phyloP scores from a whole-genome alignment of 2,888 invertebrate species.

The Sinodicranocentrus sp. region DNA sequence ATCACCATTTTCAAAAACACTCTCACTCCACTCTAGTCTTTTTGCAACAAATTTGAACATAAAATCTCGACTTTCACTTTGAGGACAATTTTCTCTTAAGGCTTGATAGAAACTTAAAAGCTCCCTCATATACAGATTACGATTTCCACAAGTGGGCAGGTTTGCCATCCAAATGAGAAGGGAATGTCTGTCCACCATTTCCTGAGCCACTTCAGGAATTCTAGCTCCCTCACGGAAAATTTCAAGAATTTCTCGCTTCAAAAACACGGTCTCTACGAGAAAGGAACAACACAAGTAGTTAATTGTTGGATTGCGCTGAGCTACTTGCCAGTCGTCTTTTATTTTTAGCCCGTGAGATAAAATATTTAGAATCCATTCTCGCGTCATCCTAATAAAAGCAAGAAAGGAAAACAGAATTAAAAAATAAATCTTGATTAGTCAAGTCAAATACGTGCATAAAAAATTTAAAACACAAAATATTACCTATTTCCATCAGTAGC shows the following conservation, averaged over 20 bases:
- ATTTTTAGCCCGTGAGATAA: slow-evolving; percentile 70
- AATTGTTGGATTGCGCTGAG: slow-evolving; percentile 71
- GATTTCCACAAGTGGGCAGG: slow-evolving; percentile 29
- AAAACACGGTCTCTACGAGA: slow-evolving; percentile 67
- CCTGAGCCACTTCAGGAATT: slow-evolving; percentile 73
- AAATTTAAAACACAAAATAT: slow-evolving; percentile 17
- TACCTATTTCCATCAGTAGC: slow-evolving; percentile 74
- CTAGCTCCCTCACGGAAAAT: slow-evolving; percentile 71
- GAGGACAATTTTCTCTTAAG: slow-evolving; percentile 47
- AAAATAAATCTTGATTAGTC: neutral
- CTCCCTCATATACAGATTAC: slow-evolving; percentile 57
- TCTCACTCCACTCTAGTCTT: slow-evolving; percentile 20
- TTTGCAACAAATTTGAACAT: slow-evolving; percentile 65
- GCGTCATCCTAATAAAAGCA: slow-evolving; percentile 72
- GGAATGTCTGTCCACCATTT: slow-evolving; percentile 72
- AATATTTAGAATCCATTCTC: slow-evolving; percentile 74
- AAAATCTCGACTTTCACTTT: slow-evolving; percentile 25
- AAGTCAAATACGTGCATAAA: neutral
- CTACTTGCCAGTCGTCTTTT: slow-evolving; percentile 73
- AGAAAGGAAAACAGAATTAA: neutral
- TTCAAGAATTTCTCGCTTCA: slow-evolving; percentile 67
- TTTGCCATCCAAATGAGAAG: slow-evolving; percentile 74
- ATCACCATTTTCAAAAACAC: too few relatives aligned
- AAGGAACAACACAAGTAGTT: slow-evolving; percentile 75
- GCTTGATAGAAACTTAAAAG: slow-evolving; percentile 61